Percentiles rank a stretch among this genome's conserved stretches.
These are phyloP conservation scores for Drosophila gaucha DNA, from an alignment of 2,888 invertebrate genomes.

Conservation along the genomic window DNA sequence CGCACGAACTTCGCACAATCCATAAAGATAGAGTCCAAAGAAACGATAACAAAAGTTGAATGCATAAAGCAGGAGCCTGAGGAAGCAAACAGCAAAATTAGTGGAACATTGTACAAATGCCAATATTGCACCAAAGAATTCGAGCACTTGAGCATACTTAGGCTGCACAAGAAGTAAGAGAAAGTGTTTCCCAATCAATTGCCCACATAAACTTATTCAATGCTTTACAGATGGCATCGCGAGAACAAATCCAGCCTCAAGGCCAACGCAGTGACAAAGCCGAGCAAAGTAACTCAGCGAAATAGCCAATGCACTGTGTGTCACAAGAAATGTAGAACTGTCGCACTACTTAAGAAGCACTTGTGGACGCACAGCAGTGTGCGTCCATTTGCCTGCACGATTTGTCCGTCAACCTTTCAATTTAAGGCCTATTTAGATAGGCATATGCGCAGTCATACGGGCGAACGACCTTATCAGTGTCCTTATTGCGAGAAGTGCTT, in stretches of 20 bases:
- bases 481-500: conserved; percentile 22
- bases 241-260: background rate
- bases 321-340: background rate
- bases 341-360: conserved; percentile 3
- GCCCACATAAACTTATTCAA: background rate
- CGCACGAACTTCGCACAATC: background rate
- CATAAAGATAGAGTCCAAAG: background rate
- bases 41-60: background rate
- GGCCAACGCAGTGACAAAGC: background rate
- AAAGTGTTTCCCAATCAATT: background rate
- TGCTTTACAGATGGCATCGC: conserved; percentile 26
- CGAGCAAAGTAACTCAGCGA: background rate
- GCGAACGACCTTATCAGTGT: conserved; percentile 37
- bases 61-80: background rate
- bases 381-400: conserved; percentile 9
- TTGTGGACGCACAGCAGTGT: background rate
- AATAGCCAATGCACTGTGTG: conserved; percentile 1
- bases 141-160: conserved; percentile 18
- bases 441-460: conserved; percentile 31
- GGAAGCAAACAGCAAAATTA: no score
- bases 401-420: conserved; percentile 16
- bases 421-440: background rate
- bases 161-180: conserved; percentile 33
- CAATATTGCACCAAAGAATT: conserved; percentile 23
- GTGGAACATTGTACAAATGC: conserved; percentile 19